Base-by-base conservation (phyloP, 2,113 vertebrate species). In the Datnioides undecimradiatus region DNA sequence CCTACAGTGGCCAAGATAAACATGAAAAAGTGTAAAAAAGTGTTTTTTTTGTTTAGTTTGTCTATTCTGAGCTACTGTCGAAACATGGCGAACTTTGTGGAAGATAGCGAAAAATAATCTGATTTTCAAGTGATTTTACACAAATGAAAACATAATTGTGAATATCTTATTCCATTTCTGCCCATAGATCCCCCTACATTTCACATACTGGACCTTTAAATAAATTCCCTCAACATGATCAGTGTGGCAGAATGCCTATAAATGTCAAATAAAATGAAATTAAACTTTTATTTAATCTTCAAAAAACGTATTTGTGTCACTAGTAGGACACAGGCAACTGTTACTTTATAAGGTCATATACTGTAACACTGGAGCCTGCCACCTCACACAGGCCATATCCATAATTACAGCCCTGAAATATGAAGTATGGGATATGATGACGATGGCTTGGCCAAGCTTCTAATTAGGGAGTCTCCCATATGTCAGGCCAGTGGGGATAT, bases 381-480 rank as follows among this genome's bases (percentile, higher is more conserved):
- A 67, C 77, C 76, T 86, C 74, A 88, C 85, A 78, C 76, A 62
- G 65, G 83, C 65, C 87, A 69, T 57, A 59, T 80, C 88, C 87
- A 76, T 73, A 87, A 88, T 74, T 73, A 58, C 84, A 78, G 54
- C 82, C 76, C 64, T 91, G 85, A 91, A 93, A 93, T 91, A 93
- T 92, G 82, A 93, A 93, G 90, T 90, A 92, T 89, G 93, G 83
- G 85, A 90, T 80, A 86, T 76, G 79, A 88, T 87, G 86, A 85
- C 33, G 81, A 84, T 6, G 60, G 67, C 81, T 77, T 68, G 84
- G 88, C 88, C 87, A 87, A 87, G 87, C 88, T 93, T 92, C 92
- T 94, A 94, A 94, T 94, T 94, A 93, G 91, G 80, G 87, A 91
- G 68, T 75, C 75, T 91, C 90, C 91, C 90, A 88, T 90, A 92